Conservation (phyloP, 2,888 invertebrate species). For the Leptinotarsa haldemani region DNA sequence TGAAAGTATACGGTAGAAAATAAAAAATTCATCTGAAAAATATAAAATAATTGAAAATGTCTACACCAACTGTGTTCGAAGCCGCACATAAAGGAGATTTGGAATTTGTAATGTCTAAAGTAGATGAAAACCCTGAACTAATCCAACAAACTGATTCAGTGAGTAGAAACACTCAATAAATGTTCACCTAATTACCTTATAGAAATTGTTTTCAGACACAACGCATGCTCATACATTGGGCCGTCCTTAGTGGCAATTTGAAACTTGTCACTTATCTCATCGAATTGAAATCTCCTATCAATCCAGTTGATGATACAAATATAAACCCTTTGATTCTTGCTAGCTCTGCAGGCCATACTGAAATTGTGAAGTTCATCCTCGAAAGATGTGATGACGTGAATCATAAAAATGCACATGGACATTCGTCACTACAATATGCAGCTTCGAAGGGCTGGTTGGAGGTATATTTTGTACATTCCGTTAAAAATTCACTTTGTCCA, state of each 20-base stretch:
- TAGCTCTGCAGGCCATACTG: constrained; percentile 79
- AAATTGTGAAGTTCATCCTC: constrained; percentile 76
- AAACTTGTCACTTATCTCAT: constrained; percentile 78
- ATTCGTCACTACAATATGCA: constrained; percentile 86
- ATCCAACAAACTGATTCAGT: constrained; percentile 69
- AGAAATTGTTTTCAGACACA: constrained; percentile 69
- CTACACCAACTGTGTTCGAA: constrained; percentile 67
- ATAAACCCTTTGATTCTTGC: constrained; percentile 85
- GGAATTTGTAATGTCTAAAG: constrained; percentile 73
- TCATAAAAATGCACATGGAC: constrained; percentile 78
- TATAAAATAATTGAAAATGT: constrained; percentile 43
- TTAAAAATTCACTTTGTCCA: neutral
- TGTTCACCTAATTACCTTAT: too few species aligned
- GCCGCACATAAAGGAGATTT: constrained; percentile 80
- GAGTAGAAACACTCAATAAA: constrained; percentile 51
- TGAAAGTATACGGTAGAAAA: neutral
- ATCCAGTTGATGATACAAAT: constrained; percentile 79
- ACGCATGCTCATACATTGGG: constrained; percentile 83
- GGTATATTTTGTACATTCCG: constrained; percentile 63
- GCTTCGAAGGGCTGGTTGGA: constrained; percentile 85
- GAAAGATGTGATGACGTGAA: constrained; percentile 79
- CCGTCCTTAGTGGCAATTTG: constrained; percentile 80
- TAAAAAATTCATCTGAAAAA: neutral
- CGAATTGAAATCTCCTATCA: constrained; percentile 74
- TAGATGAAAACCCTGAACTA: constrained; percentile 70